Conservation (phyloP, 2,888 invertebrate species). For the Acrobasis suavella region DNA sequence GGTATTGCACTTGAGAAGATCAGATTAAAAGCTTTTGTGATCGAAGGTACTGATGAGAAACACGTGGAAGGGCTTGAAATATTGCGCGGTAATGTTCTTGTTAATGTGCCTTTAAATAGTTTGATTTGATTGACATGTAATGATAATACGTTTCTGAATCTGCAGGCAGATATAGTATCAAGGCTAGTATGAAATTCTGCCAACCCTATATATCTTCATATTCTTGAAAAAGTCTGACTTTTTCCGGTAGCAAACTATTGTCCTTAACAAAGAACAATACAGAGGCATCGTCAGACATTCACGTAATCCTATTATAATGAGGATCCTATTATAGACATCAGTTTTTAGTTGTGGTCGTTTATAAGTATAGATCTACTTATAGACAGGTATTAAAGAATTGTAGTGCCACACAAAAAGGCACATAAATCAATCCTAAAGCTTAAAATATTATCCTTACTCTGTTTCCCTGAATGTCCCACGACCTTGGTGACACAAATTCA, state of each 20-base stretch:
- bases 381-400: neutral
- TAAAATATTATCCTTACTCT: constrained; percentile 3
- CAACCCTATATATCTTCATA: no score
- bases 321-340: no score
- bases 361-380: no score
- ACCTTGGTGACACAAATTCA: constrained; percentile 19
- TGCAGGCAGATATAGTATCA: neutral
- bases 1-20: constrained; percentile 7
- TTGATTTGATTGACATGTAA: neutral
- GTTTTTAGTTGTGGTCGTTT: no score
- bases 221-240: no score
- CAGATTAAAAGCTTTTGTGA: constrained; percentile 16
- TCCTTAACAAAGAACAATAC: no score
- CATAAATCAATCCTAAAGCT: constrained; percentile 2
- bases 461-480: constrained; percentile 13
- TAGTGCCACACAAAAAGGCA: neutral
- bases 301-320: no score
- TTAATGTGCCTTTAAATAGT: constrained; percentile 2
- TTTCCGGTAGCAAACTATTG: no score
- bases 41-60: constrained; percentile 5
- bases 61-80: constrained; percentile 12
- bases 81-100: constrained; percentile 14
- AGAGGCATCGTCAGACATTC: no score
- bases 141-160: neutral
- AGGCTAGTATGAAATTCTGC: neutral